Conservation (phyloP, 1,140 invertebrate species). For the Drosophila pseudoobscura region DNA sequence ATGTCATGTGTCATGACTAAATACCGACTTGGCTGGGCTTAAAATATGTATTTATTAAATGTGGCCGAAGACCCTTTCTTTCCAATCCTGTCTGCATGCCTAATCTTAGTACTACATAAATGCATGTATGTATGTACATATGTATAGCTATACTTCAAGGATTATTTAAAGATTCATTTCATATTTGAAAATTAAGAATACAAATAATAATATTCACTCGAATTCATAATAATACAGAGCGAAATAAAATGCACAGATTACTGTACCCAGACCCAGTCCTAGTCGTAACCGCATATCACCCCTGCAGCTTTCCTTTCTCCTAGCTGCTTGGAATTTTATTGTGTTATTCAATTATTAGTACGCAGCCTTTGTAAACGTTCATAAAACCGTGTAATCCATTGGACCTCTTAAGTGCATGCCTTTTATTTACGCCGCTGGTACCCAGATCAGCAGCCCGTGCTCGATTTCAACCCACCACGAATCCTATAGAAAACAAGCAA, state of each 20-base stretch:
- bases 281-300: constrained; percentile 11
- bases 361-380: constrained; percentile 59
- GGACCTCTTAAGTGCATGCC: constrained; percentile 69
- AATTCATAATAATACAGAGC: background rate
- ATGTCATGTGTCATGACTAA: no score
- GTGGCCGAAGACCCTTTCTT: no score
- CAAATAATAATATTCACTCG: constrained; percentile 12
- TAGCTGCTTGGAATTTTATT: constrained; percentile 53
- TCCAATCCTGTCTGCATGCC: no score
- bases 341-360: constrained; percentile 76
- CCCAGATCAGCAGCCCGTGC: constrained; percentile 49
- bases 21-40: no score
- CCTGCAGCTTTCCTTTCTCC: constrained; percentile 1
- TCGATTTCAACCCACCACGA: constrained; percentile 57
- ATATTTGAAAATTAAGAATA: background rate
- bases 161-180: no score
- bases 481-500: constrained; percentile 14
- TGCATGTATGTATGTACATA: background rate
- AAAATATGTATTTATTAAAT: no score
- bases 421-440: constrained; percentile 72
- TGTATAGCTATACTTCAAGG: no score
- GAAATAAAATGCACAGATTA: constrained; percentile 3
- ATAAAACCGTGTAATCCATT: constrained; percentile 73
- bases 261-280: background rate
- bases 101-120: background rate